Evolutionary conservation across 2,113 vertebrate genomes (phyloP).

Genomic region (Larimichthys polyactis): DNA sequence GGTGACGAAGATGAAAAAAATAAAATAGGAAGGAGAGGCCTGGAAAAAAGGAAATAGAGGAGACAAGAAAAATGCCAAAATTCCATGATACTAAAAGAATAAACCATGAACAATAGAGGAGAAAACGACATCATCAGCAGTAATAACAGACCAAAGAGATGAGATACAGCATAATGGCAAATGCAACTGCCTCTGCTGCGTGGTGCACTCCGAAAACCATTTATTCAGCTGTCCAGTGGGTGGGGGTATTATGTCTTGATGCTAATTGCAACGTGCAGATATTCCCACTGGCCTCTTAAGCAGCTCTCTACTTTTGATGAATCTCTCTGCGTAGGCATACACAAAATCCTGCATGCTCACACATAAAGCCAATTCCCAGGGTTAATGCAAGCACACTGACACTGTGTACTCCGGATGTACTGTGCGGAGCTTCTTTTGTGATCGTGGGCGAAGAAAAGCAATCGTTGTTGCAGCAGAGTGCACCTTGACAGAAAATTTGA

Average conservation of each 20-base stretch:
- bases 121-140: constrained; percentile 62
- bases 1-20: not conserved
- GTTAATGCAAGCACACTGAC: constrained; percentile 68
- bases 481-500: constrained; percentile 62
- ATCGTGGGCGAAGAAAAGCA: constrained; percentile 44
- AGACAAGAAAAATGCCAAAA: constrained; percentile 27
- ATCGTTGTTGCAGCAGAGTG: constrained; percentile 36
- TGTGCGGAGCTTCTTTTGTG: constrained; percentile 38
- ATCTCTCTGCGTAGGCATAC: constrained; percentile 70
- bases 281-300: constrained; percentile 80
- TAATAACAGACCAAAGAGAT: constrained; percentile 61
- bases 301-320: constrained; percentile 75
- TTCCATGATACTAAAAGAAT: constrained; percentile 46
- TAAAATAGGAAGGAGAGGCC: no score
- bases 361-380: constrained; percentile 71
- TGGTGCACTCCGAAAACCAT: constrained; percentile 67
- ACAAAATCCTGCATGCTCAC: constrained; percentile 63
- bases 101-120: constrained; percentile 44
- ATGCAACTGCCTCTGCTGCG: constrained; percentile 59
- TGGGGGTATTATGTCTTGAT: constrained; percentile 81
- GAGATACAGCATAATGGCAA: constrained; percentile 56
- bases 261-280: constrained; percentile 80
- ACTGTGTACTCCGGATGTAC: constrained; percentile 56
- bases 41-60: not conserved
- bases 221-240: constrained; percentile 80